These are phyloP conservation scores for Rhinoraja longicauda DNA, from an alignment of 2,797 vertebrate species.

Conservation along the genomic window DNA sequence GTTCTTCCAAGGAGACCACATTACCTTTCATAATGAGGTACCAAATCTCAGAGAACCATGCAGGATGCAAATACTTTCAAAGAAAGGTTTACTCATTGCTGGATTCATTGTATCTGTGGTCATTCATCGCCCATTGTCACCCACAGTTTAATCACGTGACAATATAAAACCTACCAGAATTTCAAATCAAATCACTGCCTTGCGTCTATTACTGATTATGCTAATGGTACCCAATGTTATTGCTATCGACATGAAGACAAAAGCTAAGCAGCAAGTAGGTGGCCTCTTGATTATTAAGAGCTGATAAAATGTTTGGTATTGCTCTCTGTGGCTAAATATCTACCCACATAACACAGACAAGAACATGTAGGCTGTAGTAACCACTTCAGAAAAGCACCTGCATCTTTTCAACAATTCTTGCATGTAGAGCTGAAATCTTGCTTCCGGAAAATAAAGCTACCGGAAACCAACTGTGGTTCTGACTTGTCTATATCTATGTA, in stretches of 20 bases:
- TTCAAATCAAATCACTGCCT: neutral
- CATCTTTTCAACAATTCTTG: conserved; percentile 35
- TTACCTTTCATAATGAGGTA: neutral
- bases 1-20: neutral
- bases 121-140: neutral
- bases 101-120: neutral
- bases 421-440: conserved; percentile 22
- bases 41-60: neutral
- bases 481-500: conserved; percentile 41
- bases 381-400: conserved; percentile 37
- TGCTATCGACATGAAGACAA: neutral
- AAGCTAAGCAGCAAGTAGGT: neutral
- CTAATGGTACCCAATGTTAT: neutral
- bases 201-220: neutral
- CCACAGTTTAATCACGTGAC: neutral
- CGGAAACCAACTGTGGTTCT: conserved; percentile 48
- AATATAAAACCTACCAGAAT: neutral
- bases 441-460: conserved; percentile 43
- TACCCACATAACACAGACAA: conserved; percentile 20
- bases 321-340: neutral
- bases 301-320: conserved; percentile 18
- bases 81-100: neutral
- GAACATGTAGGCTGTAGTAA: neutral
- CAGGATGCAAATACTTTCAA: neutral
- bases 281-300: neutral